These are phyloP conservation scores for Cryptomyrus ogoouensis DNA, from an alignment of 2,113 vertebrate genomes.

Conservation along the genomic window DNA sequence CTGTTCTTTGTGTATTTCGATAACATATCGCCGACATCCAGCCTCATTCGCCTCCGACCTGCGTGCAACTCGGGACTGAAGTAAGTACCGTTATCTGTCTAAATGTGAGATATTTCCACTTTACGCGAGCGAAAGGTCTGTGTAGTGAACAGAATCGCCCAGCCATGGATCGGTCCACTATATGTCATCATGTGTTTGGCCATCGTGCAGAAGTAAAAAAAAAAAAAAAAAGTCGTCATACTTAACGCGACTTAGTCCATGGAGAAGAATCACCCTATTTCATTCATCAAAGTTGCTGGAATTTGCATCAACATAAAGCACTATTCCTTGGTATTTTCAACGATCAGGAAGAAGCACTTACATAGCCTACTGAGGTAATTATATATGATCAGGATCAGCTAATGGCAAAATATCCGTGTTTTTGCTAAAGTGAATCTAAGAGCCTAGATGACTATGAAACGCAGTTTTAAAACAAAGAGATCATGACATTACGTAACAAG, in stretches of 20 bases:
- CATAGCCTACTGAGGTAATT: neutral
- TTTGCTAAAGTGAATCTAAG: neutral
- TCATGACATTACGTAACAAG: neutral
- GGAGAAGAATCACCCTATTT: too few species aligned
- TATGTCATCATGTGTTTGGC: neutral
- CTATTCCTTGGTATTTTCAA: neutral
- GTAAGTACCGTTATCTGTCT: constrained; percentile 43
- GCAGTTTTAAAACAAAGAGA: neutral
- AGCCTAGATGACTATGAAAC: neutral
- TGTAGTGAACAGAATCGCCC: neutral
- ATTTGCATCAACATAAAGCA: neutral
- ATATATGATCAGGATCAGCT: neutral
- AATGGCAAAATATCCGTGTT: neutral
- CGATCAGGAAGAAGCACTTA: neutral
- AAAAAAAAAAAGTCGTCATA: neutral
- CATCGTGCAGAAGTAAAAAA: constrained; percentile 5
- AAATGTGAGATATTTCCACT: neutral
- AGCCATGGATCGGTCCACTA: neutral
- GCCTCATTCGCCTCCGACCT: neutral
- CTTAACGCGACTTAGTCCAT: neutral
- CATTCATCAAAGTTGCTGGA: neutral
- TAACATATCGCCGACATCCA: neutral
- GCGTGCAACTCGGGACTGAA: constrained; percentile 27
- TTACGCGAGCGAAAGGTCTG: neutral
- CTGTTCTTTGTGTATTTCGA: neutral